These are phyloP conservation scores for Danio tinwini DNA, from an alignment of 2,797 vertebrate species.

Conservation along the genomic window DNA sequence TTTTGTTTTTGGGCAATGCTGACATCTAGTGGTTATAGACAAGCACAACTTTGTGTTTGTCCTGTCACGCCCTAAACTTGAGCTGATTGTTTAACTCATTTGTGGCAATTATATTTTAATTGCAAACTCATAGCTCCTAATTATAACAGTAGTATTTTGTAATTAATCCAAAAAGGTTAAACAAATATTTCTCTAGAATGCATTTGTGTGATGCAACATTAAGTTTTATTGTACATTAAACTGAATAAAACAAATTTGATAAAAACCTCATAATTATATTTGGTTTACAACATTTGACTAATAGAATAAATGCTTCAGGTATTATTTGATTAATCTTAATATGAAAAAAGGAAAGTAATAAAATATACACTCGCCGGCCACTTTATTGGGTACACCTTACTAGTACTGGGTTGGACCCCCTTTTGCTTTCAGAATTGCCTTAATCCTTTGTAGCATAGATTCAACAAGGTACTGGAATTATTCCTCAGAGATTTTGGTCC, in stretches of 20 bases:
- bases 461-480: too few species aligned
- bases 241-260: too few species aligned
- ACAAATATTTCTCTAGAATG: background rate
- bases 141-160: background rate
- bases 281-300: background rate
- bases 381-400: too few species aligned
- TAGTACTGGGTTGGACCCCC: too few species aligned
- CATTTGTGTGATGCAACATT: background rate
- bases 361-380: too few species aligned
- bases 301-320: background rate
- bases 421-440: too few species aligned
- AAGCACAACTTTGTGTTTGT: conserved; percentile 1
- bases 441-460: too few species aligned
- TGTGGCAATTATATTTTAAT: background rate
- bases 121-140: background rate
- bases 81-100: background rate
- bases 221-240: background rate
- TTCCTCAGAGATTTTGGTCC: too few species aligned
- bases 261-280: too few species aligned
- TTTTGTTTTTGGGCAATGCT: conserved; percentile 51
- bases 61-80: background rate
- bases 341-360: background rate
- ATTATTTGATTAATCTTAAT: background rate
- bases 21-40: conserved; percentile 68
- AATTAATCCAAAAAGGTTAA: background rate